Conservation (phyloP, 2,113 vertebrate species). For the Gymnocephalus cernua region DNA sequence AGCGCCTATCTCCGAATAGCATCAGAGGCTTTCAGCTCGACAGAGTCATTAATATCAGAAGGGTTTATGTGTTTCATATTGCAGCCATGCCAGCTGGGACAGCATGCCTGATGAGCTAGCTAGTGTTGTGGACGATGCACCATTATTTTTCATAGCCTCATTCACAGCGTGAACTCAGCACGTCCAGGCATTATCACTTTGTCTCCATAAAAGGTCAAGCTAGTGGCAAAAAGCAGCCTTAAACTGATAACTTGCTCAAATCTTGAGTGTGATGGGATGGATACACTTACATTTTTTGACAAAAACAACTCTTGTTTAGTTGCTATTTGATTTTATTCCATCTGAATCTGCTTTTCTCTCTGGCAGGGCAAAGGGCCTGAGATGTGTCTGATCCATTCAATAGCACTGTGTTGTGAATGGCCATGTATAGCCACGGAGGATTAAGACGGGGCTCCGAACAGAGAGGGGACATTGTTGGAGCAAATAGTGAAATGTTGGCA, state of each 20-base stretch:
- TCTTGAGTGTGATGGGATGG: not conserved
- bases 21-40: slow-evolving; percentile 75
- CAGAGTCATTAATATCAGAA: slow-evolving; percentile 79
- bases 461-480: slow-evolving; percentile 42
- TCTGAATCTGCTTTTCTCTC: slow-evolving; percentile 17
- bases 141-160: slow-evolving; percentile 48
- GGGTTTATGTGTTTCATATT: slow-evolving; percentile 81
- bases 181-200: slow-evolving; percentile 53
- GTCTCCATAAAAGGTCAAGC: slow-evolving; percentile 53
- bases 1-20: slow-evolving; percentile 78
- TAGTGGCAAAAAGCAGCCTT: slow-evolving; percentile 18
- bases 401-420: slow-evolving; percentile 44
- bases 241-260: slow-evolving; percentile 9
- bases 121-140: slow-evolving; percentile 43
- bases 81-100: slow-evolving; percentile 73
- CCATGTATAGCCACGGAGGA: slow-evolving; percentile 54
- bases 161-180: slow-evolving; percentile 41
- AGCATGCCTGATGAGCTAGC: slow-evolving; percentile 69
- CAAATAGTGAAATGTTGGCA: slow-evolving; percentile 61
- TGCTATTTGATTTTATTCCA: slow-evolving; percentile 19
- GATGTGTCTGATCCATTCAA: slow-evolving; percentile 62
- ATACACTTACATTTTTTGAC: not conserved
- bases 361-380: slow-evolving; percentile 18
- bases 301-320: slow-evolving; percentile 12
- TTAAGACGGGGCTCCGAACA: slow-evolving; percentile 57